Evolutionary conservation across 2,888 invertebrate genomes (phyloP).

Genomic region (Lutraria lutraria): DNA sequence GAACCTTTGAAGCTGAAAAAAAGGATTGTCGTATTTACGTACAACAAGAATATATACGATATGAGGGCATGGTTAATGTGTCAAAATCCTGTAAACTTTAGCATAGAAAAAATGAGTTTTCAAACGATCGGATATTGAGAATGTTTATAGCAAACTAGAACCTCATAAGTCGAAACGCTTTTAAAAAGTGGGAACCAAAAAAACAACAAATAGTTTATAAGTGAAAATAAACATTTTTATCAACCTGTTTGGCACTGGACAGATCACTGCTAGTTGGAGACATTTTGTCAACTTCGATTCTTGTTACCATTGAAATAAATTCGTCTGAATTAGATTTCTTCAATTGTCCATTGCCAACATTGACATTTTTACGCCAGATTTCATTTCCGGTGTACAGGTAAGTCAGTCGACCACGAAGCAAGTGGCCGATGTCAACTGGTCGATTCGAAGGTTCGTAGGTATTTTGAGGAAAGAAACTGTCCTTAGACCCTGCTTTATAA

Average conservation of each 20-base stretch:
- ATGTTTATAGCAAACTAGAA: too few species aligned
- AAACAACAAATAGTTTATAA: too few species aligned
- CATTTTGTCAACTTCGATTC: background rate
- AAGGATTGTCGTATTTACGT: too few species aligned
- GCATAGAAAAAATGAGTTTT: too few species aligned
- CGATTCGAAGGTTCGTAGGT: background rate
- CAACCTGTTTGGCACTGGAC: background rate
- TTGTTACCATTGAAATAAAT: background rate
- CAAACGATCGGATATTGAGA: too few species aligned
- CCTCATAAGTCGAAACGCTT: too few species aligned
- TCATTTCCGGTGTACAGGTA: slow-evolving; percentile 17
- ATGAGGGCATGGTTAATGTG: too few species aligned
- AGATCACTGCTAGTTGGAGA: background rate
- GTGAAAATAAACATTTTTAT: background rate
- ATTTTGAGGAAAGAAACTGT: too few species aligned
- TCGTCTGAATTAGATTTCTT: background rate
- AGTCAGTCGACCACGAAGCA: background rate
- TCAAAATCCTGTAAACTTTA: too few species aligned
- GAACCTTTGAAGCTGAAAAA: background rate
- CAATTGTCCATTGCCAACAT: background rate
- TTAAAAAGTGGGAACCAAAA: too few species aligned
- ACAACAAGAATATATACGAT: too few species aligned
- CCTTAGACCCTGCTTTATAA: too few species aligned
- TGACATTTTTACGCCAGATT: background rate
- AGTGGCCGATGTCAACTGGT: background rate